Evolutionary conservation across 2,888 invertebrate species (phyloP).

Genomic region (Dione juno): DNA sequence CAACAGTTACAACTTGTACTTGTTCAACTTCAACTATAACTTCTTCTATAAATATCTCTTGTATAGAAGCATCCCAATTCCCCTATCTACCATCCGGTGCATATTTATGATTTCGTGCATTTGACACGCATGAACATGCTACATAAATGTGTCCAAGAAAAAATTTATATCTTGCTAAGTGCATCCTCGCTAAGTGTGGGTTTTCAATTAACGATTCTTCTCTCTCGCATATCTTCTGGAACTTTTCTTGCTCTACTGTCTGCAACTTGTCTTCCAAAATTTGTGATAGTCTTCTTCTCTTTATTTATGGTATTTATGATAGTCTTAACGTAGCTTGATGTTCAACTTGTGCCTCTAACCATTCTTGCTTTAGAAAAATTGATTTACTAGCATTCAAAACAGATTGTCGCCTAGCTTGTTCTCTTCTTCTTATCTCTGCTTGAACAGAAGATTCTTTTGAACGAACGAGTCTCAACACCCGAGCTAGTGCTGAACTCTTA

Average conservation of each 20-base stretch:
- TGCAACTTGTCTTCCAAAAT: background rate
- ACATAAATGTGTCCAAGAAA: background rate
- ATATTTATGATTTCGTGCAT: background rate
- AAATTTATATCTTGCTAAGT: background rate
- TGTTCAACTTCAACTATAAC: too few species aligned
- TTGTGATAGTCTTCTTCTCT: too few species aligned
- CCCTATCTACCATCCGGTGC: too few species aligned
- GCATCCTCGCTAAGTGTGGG: background rate
- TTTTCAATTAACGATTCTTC: background rate
- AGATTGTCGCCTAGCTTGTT: background rate
- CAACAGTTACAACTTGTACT: too few species aligned
- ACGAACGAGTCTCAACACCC: background rate
- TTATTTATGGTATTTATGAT: too few species aligned
- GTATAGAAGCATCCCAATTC: too few species aligned
- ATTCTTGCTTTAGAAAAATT: background rate
- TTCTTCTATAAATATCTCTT: too few species aligned
- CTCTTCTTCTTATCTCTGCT: background rate
- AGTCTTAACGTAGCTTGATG: background rate
- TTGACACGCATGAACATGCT: background rate
- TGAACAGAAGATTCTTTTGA: background rate
- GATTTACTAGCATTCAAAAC: background rate
- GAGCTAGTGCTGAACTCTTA: background rate
- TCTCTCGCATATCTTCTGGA: background rate
- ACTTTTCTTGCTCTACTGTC: background rate
- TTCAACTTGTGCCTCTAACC: background rate